A percentile compares a stretch with the other conserved stretches of the same genome.
phyloP scores from a whole-genome alignment of 2,888 invertebrate species.

The Mylabris sibirica region DNA sequence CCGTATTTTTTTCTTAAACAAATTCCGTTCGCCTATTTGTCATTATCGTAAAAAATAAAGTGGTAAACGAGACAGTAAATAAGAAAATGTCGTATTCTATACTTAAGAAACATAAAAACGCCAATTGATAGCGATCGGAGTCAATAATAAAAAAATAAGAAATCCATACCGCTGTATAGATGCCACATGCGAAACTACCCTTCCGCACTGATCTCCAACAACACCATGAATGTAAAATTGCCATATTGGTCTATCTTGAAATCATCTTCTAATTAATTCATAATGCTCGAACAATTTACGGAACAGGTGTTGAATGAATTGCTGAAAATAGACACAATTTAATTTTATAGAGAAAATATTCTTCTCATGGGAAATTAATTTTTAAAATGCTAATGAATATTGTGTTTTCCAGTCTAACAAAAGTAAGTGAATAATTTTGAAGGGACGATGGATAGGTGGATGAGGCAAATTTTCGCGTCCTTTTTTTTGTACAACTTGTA shows the following conservation, averaged over 20 bases:
- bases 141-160: neutral
- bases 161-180: constrained; percentile 71
- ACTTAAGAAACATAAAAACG: constrained; percentile 10
- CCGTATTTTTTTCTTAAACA: neutral
- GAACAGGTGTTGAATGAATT: constrained; percentile 10
- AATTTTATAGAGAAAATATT: constrained; percentile 14
- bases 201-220: constrained; percentile 78
- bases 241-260: constrained; percentile 62
- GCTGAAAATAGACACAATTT: constrained; percentile 20
- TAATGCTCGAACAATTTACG: constrained; percentile 11
- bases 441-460: neutral
- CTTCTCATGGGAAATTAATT: neutral
- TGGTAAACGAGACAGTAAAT: neutral
- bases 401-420: neutral
- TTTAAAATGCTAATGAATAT: neutral
- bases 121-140: neutral
- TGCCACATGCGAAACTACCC: constrained; percentile 76
- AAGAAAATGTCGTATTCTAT: neutral
- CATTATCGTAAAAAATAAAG: neutral
- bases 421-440: neutral
- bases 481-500: neutral
- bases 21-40: neutral
- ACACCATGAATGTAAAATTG: constrained; percentile 79
- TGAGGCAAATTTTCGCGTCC: neutral
- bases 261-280: constrained; percentile 12